Evolutionary conservation across 2,888 invertebrate genomes (phyloP).

Genomic region (Pyrrhia umbra): DNA sequence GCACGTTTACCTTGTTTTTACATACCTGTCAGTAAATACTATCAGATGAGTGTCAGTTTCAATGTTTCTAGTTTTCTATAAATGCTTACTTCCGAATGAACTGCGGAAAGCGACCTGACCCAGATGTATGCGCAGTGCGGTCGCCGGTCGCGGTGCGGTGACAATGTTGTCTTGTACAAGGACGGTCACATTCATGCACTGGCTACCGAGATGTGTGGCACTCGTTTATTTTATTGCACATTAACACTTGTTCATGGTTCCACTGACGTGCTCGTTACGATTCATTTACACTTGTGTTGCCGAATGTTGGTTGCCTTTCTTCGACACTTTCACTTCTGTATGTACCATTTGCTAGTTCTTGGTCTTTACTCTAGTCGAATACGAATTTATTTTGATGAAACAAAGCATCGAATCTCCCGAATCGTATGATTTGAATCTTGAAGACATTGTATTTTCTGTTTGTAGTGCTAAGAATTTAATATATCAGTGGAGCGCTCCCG

Average conservation of each 20-base stretch:
- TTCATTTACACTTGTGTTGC: slow-evolving; percentile 45
- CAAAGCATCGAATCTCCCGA: neutral
- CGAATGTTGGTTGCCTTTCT: slow-evolving; percentile 45
- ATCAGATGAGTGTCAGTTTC: slow-evolving; percentile 60
- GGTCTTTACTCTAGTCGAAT: slow-evolving; percentile 22
- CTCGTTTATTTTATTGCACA: slow-evolving; percentile 73
- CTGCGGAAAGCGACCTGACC: slow-evolving; percentile 74
- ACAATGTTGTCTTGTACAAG: slow-evolving; percentile 79
- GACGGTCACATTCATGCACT: slow-evolving; percentile 83
- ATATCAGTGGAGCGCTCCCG: slow-evolving; percentile 19
- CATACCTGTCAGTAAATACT: slow-evolving; percentile 57
- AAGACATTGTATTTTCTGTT: neutral
- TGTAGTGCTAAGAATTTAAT: slow-evolving; percentile 16
- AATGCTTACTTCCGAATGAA: slow-evolving; percentile 70
- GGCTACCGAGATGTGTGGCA: slow-evolving; percentile 68
- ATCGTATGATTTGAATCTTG: neutral
- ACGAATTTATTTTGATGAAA: slow-evolving; percentile 7
- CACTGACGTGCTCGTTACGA: slow-evolving; percentile 31
- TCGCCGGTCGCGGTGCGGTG: slow-evolving; percentile 64
- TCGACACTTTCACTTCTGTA: slow-evolving; percentile 46
- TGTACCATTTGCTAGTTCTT: slow-evolving; percentile 15
- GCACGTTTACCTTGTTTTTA: slow-evolving; percentile 62
- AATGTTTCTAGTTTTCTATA: slow-evolving; percentile 65
- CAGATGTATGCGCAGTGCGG: slow-evolving; percentile 70
- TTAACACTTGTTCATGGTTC: slow-evolving; percentile 55